A percentile compares a stretch with the other conserved stretches of the same genome.
Evolutionary conservation across 2,888 invertebrate genomes (phyloP).

Genomic region (Hofmannophila pseudospretella): DNA sequence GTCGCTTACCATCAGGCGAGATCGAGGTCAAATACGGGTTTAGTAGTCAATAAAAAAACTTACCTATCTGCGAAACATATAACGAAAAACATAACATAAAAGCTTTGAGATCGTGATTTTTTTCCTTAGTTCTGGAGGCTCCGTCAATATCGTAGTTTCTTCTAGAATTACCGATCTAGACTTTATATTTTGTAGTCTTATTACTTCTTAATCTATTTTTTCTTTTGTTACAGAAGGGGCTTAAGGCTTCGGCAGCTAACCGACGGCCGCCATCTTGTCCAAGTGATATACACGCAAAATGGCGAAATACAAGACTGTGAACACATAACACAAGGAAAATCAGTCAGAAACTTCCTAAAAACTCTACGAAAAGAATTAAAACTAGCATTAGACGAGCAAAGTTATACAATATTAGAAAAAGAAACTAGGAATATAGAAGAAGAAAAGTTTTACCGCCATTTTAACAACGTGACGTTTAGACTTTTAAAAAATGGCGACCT

Average conservation of each 20-base stretch:
- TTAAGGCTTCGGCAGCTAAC: constrained; percentile 81
- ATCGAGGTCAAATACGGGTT: too few species aligned
- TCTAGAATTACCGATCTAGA: too few species aligned
- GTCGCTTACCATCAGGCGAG: too few species aligned
- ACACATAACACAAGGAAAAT: constrained; percentile 74
- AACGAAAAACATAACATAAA: too few species aligned
- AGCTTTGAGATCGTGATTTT: too few species aligned
- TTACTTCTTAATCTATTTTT: too few species aligned
- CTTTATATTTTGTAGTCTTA: too few species aligned
- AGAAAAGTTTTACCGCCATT: constrained; percentile 59
- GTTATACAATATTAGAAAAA: constrained; percentile 43
- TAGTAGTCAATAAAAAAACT: too few species aligned
- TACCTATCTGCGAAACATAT: too few species aligned
- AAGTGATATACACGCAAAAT: constrained; percentile 81
- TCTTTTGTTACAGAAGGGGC: constrained; percentile 67
- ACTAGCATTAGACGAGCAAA: constrained; percentile 57
- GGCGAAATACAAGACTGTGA: constrained; percentile 82
- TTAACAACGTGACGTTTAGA: constrained; percentile 75
- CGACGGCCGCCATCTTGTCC: constrained; percentile 82
- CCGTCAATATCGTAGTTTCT: too few species aligned
- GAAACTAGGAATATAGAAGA: constrained; percentile 30
- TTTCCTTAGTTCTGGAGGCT: too few species aligned
- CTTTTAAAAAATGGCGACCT: constrained; percentile 64
- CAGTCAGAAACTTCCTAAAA: constrained; percentile 77
- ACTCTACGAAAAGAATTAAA: constrained; percentile 78